Conservation (phyloP, 2,113 vertebrate species). For the Panurus biarmicus region DNA sequence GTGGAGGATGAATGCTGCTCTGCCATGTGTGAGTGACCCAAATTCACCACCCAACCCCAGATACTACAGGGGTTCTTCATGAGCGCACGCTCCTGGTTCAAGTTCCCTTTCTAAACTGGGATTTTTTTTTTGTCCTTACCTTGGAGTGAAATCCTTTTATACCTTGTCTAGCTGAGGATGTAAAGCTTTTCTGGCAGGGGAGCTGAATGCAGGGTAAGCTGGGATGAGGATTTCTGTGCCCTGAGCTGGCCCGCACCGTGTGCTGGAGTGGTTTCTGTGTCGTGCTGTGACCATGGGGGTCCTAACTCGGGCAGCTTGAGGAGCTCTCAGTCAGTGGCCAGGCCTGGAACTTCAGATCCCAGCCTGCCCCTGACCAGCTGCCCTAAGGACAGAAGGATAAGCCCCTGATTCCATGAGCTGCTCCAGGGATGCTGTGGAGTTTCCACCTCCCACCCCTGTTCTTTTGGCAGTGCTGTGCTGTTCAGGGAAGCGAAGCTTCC, state of each 20-base stretch:
- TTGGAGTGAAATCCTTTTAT: not conserved
- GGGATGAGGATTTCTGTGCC: not conserved
- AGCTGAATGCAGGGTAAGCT: not conserved
- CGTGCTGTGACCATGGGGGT: not conserved
- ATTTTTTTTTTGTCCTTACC: not conserved
- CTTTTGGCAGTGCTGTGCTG: not conserved
- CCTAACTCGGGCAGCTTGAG: not conserved
- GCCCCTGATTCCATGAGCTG: not conserved
- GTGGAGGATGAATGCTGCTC: not conserved
- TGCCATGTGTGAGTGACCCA: not conserved
- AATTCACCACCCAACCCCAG: not conserved
- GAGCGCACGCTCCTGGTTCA: not conserved
- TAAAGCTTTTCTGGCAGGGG: not conserved
- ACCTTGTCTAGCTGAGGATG: not conserved
- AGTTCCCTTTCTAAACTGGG: not conserved
- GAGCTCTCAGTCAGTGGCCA: not conserved
- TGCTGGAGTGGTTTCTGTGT: not conserved
- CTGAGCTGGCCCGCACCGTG: not conserved
- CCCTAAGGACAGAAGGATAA: not conserved
- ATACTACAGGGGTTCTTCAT: not conserved
- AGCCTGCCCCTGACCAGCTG: not conserved
- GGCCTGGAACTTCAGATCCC: not conserved
- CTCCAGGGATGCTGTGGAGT: accelerated
- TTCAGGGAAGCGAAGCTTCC: not conserved
- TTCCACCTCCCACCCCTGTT: not conserved